Conservation (phyloP, 2,888 invertebrate genomes). For the Empis stercorea region DNA sequence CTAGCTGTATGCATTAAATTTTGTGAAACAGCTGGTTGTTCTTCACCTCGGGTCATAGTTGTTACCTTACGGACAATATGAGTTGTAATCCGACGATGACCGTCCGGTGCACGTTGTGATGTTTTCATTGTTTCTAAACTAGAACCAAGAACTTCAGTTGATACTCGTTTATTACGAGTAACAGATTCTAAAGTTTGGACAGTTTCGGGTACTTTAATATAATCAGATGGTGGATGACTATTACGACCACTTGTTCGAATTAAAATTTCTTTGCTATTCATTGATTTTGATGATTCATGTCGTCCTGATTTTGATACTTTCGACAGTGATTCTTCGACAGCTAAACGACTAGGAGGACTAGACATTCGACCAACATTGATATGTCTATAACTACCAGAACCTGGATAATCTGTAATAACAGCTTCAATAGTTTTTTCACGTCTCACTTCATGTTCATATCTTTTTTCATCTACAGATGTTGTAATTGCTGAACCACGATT, state of each 20-base stretch:
- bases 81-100: constrained; percentile 71
- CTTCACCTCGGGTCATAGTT: constrained; percentile 75
- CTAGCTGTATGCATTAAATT: constrained; percentile 44
- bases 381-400: constrained; percentile 13
- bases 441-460: constrained; percentile 41
- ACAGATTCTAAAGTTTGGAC: constrained; percentile 52
- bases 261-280: constrained; percentile 7
- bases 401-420: constrained; percentile 38
- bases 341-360: constrained; percentile 13
- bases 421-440: constrained; percentile 42
- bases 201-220: constrained; percentile 17
- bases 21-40: constrained; percentile 51
- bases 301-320: constrained; percentile 22
- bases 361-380: background rate
- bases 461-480: constrained; percentile 40
- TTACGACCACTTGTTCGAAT: constrained; percentile 1
- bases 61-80: constrained; percentile 80
- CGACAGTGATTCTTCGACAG: constrained; percentile 36
- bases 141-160: constrained; percentile 74
- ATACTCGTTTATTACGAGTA: constrained; percentile 67
- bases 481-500: constrained; percentile 48
- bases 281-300: constrained; percentile 23
- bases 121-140: constrained; percentile 74
- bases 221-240: background rate
- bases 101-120: constrained; percentile 63